Conservation (phyloP, 2,113 vertebrate species). For the Labeo rohita region DNA sequence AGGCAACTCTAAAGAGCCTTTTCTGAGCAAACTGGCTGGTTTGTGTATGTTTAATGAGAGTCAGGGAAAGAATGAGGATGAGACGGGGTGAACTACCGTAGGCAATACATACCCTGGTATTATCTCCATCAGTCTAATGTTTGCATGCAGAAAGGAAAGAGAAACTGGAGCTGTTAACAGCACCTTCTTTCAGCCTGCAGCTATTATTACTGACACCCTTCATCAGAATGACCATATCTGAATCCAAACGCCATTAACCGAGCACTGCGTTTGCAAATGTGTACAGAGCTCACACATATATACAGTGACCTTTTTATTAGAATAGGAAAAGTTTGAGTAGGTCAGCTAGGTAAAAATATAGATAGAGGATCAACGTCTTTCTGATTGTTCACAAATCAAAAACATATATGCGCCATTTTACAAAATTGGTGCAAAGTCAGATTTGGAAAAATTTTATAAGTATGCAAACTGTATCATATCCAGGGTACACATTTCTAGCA, state of each 20-base stretch:
- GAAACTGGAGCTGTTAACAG: constrained; percentile 19
- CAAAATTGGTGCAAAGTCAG: too few relatives aligned
- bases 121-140: constrained; percentile 77
- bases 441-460: too few relatives aligned
- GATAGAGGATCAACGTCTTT: background rate
- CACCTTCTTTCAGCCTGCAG: background rate
- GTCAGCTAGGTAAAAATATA: background rate
- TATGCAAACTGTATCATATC: too few relatives aligned
- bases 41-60: background rate
- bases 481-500: too few relatives aligned
- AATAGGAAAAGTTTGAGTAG: background rate
- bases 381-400: background rate
- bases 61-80: constrained; percentile 20
- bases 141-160: constrained; percentile 58
- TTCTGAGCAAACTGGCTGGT: constrained; percentile 27
- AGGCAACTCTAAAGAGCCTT: background rate
- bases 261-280: constrained; percentile 59
- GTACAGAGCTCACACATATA: background rate
- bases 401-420: background rate
- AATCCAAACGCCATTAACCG: background rate
- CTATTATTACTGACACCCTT: constrained; percentile 36
- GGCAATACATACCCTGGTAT: constrained; percentile 80
- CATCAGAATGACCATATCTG: constrained; percentile 41
- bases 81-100: constrained; percentile 57
- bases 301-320: background rate